Evolutionary conservation across 2,113 vertebrate genomes (phyloP), one percentile per base, ranked within the genome.

Genomic region (Cyprinodon tularosa): DNA sequence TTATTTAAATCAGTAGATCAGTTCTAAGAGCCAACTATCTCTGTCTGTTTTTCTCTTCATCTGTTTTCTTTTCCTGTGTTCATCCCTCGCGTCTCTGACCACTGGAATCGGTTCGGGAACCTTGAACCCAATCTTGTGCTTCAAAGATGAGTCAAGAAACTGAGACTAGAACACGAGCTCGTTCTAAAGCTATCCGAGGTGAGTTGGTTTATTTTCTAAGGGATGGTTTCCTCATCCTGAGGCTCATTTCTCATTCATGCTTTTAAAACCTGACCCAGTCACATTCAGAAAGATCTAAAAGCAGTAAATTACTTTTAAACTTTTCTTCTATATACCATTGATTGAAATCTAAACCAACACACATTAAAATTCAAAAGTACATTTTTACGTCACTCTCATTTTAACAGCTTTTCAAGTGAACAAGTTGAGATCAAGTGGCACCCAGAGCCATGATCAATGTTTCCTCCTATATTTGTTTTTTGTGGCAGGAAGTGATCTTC

Each of bases 71-170:
- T 37, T 20, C 12, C 0, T 45, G 15, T 4, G 17, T 15, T 50
- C 15, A 2, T 53, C 20, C 17, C 50, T 7, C 8, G 50, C 5
- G 7, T 8, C 50, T 7, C 9, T 53, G 50, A 20, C 50, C 20
- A 2, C 8, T 20, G 17, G 15, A 15, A 29, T 29, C 29, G 29
- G 29, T 29, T 29, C 20, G 50, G 17, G 20, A 53, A 53, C 17
- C 15, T 42, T 57, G 10, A 14, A 0, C 39, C 13, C 50, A 9
- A 53, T 3, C 36, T n/a, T 83, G 11, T 90, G 36, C 85, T 60
- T 50, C 85, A 74, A 93, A 99, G 98, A 99, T 99, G 98, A 99
- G 95, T 94, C 95, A 97, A 91, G 97, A 98, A 75, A 95, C 97
- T 0, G 97, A 99, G 45, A 97, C 96, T 90, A 90, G 97, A 91